These are phyloP conservation scores for Tragopan temminckii DNA, from an alignment of 2,797 vertebrate species.

Conservation along the genomic window DNA sequence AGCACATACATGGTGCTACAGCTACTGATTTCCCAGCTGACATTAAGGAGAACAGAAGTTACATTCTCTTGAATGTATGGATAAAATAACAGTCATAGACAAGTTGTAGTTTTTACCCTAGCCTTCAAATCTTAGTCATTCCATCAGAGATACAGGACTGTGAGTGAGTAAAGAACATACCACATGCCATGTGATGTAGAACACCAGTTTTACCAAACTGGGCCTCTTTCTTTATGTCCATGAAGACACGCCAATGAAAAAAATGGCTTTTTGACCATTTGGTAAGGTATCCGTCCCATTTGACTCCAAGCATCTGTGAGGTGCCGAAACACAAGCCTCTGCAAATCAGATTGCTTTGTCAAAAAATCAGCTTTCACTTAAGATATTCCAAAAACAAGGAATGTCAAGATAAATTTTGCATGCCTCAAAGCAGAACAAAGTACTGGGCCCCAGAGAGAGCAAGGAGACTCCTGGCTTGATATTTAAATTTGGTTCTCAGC, in stretches of 20 bases:
- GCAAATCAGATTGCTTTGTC: background rate
- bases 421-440: background rate
- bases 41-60: too few relatives aligned
- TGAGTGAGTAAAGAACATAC: background rate
- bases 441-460: background rate
- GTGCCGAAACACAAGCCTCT: background rate
- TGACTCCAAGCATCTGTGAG: background rate
- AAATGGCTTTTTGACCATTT: background rate
- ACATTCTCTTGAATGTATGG: background rate
- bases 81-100: background rate
- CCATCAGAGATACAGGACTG: background rate
- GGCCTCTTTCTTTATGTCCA: rapidly evolving
- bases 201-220: background rate
- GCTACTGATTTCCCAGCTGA: too few relatives aligned
- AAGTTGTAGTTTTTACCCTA: background rate
- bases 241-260: background rate
- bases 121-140: background rate
- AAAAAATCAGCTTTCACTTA: constrained; percentile 6
- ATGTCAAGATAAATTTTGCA: background rate
- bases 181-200: background rate
- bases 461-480: background rate
- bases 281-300: background rate
- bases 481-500: background rate
- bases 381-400: background rate
- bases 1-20: too few relatives aligned